Percentiles rank a stretch among this genome's conserved stretches.
phyloP scores from a whole-genome alignment of 2,113 vertebrate genomes.

The Oryctolagus cuniculus region DNA sequence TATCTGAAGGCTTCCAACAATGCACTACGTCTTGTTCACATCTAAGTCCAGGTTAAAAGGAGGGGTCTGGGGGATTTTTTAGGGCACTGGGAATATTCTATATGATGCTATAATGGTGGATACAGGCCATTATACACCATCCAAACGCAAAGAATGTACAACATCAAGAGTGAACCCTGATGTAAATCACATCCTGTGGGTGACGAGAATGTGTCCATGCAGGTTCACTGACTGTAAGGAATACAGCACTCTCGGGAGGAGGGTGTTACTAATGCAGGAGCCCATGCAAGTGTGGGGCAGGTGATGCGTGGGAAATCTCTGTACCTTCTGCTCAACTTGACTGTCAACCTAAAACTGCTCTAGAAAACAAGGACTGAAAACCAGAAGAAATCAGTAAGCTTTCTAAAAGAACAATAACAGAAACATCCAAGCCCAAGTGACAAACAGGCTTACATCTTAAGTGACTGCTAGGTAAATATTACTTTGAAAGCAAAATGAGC shows the following conservation, averaged over 20 bases:
- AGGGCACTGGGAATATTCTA: background rate
- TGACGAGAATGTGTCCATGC: no score
- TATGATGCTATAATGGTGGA: background rate
- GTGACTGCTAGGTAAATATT: constrained; percentile 7
- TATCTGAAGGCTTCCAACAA: background rate
- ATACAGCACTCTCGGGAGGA: no score
- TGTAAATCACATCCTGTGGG: no score
- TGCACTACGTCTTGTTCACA: background rate
- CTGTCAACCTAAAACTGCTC: background rate
- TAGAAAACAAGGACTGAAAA: background rate
- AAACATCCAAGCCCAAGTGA: background rate
- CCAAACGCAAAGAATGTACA: background rate
- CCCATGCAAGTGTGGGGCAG: fast-evolving
- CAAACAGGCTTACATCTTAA: background rate
- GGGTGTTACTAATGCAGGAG: background rate
- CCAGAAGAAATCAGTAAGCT: background rate
- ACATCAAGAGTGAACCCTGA: no score
- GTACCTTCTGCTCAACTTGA: background rate
- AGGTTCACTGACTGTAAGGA: no score
- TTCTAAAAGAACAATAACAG: background rate
- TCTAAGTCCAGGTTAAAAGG: background rate
- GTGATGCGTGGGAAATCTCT: background rate
- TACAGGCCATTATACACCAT: background rate
- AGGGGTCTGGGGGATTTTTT: no score
- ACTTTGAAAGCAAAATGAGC: background rate